Conservation (phyloP, 2,888 invertebrate species). For the Brassicogethes aeneus region DNA sequence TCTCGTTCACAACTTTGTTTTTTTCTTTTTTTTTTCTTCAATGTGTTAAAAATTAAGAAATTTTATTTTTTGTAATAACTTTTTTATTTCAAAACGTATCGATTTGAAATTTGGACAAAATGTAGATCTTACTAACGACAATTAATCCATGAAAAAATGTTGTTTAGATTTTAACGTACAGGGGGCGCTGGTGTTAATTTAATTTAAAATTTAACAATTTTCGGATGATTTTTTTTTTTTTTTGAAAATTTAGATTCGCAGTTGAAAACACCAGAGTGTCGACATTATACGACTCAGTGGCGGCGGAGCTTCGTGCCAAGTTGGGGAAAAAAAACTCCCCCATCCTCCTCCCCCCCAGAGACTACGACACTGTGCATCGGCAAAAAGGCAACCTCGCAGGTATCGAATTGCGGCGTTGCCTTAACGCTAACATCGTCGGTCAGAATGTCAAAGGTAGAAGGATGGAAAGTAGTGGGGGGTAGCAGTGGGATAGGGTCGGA, state of each 20-base stretch:
- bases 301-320: slow-evolving; percentile 80
- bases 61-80: no score
- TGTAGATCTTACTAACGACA: no score
- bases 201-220: no score
- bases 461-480: slow-evolving; percentile 50
- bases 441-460: slow-evolving; percentile 37
- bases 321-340: slow-evolving; percentile 52
- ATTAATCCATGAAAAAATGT: no score
- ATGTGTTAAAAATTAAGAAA: no score
- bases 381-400: slow-evolving; percentile 66
- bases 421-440: slow-evolving; percentile 61
- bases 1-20: no score
- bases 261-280: slow-evolving; percentile 48
- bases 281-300: slow-evolving; percentile 81
- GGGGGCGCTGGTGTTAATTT: no score
- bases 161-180: no score
- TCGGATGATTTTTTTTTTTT: no score
- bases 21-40: no score
- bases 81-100: no score
- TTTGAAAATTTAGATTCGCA: slow-evolving; percentile 35
- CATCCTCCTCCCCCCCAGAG: slow-evolving; percentile 82
- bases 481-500: slow-evolving; percentile 87
- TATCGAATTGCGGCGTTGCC: slow-evolving; percentile 59
- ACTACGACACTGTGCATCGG: slow-evolving; percentile 87
- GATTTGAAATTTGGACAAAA: no score